Evolutionary conservation across 2,797 vertebrate species (phyloP).

Genomic region (Crocidura indochinensis): DNA sequence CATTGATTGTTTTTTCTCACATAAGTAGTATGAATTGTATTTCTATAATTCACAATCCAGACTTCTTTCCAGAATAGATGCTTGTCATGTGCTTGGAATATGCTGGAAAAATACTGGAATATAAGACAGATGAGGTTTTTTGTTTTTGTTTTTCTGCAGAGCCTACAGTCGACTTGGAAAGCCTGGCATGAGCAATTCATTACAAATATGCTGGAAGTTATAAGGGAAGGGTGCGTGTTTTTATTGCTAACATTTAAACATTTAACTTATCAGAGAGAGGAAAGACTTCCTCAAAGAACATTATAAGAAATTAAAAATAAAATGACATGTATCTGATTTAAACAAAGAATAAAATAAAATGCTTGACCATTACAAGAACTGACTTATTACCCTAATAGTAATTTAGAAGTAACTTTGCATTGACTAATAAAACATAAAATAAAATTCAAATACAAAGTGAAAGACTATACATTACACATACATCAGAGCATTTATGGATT

Average conservation of each 20-base stretch:
- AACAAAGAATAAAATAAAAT: background rate
- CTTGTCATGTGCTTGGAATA: background rate
- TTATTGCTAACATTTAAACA: background rate
- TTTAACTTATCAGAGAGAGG: background rate
- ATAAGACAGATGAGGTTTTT: background rate
- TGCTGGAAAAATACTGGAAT: background rate
- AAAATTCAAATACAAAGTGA: constrained; percentile 6
- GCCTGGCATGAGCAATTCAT: background rate
- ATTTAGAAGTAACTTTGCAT: constrained; percentile 22
- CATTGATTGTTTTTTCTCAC: background rate
- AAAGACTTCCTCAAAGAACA: background rate
- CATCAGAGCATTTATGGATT: constrained; percentile 14
- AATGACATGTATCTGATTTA: background rate
- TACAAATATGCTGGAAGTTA: background rate
- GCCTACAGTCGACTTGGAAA: background rate
- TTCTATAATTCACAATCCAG: constrained; percentile 15
- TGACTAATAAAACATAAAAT: background rate
- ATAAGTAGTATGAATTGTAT: background rate
- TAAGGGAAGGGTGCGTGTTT: background rate
- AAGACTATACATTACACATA: background rate
- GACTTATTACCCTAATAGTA: background rate
- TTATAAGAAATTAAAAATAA: background rate
- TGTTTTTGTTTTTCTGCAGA: background rate
- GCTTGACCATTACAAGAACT: background rate
- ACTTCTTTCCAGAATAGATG: background rate